Percentiles rank a stretch among this genome's conserved stretches.
Evolutionary conservation across 2,797 vertebrate species (phyloP).

Genomic region (Kryptolebias ocellatus): DNA sequence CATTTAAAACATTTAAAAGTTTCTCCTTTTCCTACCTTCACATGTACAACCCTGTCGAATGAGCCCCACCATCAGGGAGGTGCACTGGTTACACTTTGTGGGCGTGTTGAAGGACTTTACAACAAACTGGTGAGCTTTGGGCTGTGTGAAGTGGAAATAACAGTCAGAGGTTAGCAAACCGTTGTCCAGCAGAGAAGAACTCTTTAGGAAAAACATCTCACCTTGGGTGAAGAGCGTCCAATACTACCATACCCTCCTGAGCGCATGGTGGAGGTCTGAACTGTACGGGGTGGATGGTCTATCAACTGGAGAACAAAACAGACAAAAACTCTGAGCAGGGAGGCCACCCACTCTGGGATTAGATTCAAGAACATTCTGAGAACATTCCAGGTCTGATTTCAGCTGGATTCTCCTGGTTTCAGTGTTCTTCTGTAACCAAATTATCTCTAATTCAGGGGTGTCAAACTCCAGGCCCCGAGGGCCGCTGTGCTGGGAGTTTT

Average conservation of each 20-base stretch:
- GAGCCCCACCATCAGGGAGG: slow-evolving; percentile 97
- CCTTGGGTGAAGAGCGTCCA: slow-evolving; percentile 89
- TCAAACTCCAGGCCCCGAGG: no score
- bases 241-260: slow-evolving; percentile 89
- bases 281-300: slow-evolving; percentile 85
- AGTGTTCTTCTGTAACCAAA: slow-evolving; percentile 26
- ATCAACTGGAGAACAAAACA: slow-evolving; percentile 71
- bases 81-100: slow-evolving; percentile 98
- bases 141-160: slow-evolving; percentile 77
- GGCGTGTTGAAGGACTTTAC: slow-evolving; percentile 94
- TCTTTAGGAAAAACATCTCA: slow-evolving; percentile 50
- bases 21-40: slow-evolving; percentile 85
- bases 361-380: no score
- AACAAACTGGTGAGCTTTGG: slow-evolving; percentile 98
- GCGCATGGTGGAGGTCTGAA: slow-evolving; percentile 91
- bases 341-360: no score
- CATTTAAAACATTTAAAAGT: neutral
- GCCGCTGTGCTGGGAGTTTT: no score
- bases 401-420: slow-evolving; percentile 5
- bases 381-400: neutral
- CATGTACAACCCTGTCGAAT: slow-evolving; percentile 97
- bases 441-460: slow-evolving; percentile 23
- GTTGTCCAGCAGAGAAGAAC: neutral
- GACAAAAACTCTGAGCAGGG: slow-evolving; percentile 20
- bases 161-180: neutral